phyloP scores from a whole-genome alignment of 37 sponge, comb jelly and placozoan genomes.

The Chondrilla cf. caribensis region DNA sequence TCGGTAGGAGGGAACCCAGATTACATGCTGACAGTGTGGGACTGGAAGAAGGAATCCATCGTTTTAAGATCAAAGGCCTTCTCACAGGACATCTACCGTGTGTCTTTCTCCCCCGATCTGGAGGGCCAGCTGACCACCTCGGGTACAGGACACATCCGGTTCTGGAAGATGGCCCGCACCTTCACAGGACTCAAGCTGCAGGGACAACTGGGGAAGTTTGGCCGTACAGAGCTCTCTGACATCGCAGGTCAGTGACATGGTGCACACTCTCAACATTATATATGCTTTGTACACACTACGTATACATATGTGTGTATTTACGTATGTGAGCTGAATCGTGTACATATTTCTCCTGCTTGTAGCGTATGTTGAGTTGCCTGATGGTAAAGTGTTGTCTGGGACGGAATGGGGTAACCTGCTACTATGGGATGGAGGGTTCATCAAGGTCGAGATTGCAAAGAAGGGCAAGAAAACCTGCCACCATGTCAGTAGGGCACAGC shows the following conservation, averaged over 20 bases:
- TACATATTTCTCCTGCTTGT: background rate
- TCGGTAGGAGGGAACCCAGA: conserved; percentile 92
- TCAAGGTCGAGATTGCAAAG: conserved; percentile 92
- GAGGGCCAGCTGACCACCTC: conserved; percentile 94
- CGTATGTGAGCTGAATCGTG: background rate
- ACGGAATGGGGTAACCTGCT: conserved; percentile 99
- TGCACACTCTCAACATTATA: background rate
- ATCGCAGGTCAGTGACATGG: conserved; percentile 72
- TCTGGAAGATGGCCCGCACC: conserved; percentile 99
- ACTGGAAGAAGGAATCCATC: conserved; percentile 91
- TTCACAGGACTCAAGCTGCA: conserved; percentile 99
- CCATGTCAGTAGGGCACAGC: conserved; percentile 78
- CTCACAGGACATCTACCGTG: conserved; percentile 95
- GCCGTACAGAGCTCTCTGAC: conserved; percentile 91
- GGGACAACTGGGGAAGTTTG: conserved; percentile 97
- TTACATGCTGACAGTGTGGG: conserved; percentile 99
- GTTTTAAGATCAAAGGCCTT: conserved; percentile 94
- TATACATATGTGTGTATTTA: background rate
- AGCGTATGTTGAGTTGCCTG: conserved; percentile 98
- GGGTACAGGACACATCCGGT: conserved; percentile 97
- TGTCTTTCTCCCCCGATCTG: conserved; percentile 93
- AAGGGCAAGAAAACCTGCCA: conserved; percentile 93
- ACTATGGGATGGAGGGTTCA: conserved; percentile 99
- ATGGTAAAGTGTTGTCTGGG: conserved; percentile 98
- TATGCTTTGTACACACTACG: no score